Conservation (phyloP, 2,113 vertebrate species). For the Melospiza georgiana region DNA sequence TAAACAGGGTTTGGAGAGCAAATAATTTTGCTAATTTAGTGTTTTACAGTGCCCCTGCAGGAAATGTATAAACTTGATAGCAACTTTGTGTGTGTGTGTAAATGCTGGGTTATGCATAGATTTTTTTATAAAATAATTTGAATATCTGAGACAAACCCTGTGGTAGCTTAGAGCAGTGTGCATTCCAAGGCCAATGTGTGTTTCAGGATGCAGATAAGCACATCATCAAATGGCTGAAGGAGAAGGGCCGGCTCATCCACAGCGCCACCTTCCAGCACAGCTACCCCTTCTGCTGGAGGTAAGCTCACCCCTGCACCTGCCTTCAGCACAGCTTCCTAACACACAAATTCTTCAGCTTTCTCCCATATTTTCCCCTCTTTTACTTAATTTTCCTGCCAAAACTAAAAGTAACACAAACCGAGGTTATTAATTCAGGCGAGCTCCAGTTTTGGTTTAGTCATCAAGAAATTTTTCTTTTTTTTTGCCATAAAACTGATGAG, state of each 20-base stretch:
- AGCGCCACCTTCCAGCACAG: conserved; percentile 84
- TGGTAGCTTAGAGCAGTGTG: not conserved
- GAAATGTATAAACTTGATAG: not conserved
- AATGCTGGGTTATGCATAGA: not conserved
- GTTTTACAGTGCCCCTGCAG: not conserved
- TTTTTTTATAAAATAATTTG: not conserved
- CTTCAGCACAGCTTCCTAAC: not conserved
- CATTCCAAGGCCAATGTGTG: not conserved
- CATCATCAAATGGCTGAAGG: conserved; percentile 91
- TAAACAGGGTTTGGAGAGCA: not conserved
- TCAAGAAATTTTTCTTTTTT: not conserved
- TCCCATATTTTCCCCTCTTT: not conserved
- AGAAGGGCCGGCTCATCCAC: conserved; percentile 86
- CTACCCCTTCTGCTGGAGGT: conserved; percentile 99
- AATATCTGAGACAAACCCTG: not conserved
- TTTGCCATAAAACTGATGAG: not conserved
- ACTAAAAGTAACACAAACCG: not conserved
- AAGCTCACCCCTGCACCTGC: not conserved
- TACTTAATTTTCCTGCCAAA: not conserved
- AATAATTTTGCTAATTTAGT: not conserved
- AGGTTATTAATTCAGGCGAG: not conserved
- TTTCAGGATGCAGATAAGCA: conserved; percentile 93
- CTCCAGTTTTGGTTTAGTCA: not conserved
- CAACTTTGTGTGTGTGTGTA: not conserved
- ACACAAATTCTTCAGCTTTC: not conserved